phyloP scores from a whole-genome alignment of 2,797 vertebrate species.

The Cryptoblepharus egeriae region DNA sequence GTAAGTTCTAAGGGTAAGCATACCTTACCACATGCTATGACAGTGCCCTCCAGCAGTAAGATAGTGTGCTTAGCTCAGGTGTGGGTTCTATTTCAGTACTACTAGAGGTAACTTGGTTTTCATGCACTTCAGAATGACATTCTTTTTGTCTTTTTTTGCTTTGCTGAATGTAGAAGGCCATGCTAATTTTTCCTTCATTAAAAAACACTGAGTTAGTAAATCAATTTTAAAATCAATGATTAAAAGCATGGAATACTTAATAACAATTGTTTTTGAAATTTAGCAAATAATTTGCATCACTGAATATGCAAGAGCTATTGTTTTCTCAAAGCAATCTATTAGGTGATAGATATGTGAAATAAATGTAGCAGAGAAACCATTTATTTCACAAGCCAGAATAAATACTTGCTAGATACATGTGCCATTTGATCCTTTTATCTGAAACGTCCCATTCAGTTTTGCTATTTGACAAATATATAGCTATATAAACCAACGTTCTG shows the following conservation, averaged over 20 bases:
- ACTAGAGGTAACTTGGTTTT: constrained; percentile 1
- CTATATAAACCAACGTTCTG: neutral
- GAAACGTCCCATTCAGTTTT: neutral
- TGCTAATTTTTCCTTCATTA: constrained; percentile 39
- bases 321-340: neutral
- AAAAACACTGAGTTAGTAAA: constrained; percentile 38
- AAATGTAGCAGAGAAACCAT: neutral
- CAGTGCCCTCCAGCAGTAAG: too few species aligned
- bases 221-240: constrained; percentile 39
- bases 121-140: constrained; percentile 16
- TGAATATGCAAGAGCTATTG: neutral
- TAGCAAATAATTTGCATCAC: constrained; percentile 35
- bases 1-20: too few species aligned
- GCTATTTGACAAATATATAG: neutral
- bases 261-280: constrained; percentile 15
- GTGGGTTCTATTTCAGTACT: constrained; percentile 2
- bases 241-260: constrained; percentile 18
- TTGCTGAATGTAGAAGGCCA: constrained; percentile 3
- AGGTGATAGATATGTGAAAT: neutral
- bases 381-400: constrained; percentile 5
- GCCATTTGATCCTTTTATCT: neutral
- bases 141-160: neutral
- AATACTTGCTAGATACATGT: neutral
- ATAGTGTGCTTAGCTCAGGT: too few species aligned
- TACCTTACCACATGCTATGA: too few species aligned